phyloP scores from a whole-genome alignment of 2,113 vertebrate genomes.

The Leucosticte australis region DNA sequence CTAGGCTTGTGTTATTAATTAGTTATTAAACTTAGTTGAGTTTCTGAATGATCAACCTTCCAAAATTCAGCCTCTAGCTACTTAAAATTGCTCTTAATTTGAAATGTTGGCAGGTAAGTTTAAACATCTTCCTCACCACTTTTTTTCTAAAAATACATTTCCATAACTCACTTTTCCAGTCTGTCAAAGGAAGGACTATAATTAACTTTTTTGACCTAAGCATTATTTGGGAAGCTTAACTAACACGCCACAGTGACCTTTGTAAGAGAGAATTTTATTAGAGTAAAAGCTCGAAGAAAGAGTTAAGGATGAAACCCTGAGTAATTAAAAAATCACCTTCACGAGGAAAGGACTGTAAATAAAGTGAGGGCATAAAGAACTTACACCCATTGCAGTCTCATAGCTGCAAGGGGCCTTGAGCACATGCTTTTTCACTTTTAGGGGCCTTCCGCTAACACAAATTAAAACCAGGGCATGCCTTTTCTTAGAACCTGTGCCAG shows the following conservation, averaged over 20 bases:
- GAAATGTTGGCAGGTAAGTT: background rate
- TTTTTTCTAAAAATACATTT: background rate
- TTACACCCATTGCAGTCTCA: background rate
- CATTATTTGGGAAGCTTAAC: background rate
- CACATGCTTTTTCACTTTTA: slow-evolving; percentile 52
- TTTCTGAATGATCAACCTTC: background rate
- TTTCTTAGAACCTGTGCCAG: slow-evolving; percentile 34
- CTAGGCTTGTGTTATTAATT: background rate
- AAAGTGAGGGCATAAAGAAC: background rate
- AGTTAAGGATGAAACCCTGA: background rate
- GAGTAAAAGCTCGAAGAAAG: background rate
- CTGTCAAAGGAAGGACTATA: background rate
- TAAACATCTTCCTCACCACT: background rate
- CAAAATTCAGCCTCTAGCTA: background rate
- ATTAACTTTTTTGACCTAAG: background rate
- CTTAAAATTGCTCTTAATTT: background rate
- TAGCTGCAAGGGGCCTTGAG: background rate
- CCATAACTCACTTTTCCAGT: background rate
- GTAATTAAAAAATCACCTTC: background rate
- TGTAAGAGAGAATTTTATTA: background rate
- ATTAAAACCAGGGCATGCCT: slow-evolving; percentile 52
- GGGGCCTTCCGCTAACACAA: slow-evolving; percentile 12
- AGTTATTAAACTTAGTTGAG: background rate
- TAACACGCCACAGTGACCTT: background rate
- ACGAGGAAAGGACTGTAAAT: background rate